Conservation (phyloP, 2,888 invertebrate species). For the Athalia circularis region DNA sequence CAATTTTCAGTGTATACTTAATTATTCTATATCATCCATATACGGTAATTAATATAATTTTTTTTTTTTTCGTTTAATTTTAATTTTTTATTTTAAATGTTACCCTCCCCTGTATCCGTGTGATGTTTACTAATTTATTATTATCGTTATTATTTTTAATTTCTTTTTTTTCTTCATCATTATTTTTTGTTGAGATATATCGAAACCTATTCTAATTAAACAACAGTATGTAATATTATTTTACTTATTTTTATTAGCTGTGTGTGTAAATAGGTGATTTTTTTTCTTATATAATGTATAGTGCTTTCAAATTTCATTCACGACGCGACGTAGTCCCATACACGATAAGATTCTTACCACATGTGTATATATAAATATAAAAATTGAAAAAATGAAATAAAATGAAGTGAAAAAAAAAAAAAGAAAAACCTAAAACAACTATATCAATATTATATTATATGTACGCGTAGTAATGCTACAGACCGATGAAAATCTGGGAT, state of each 20-base stretch:
- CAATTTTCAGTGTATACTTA: slow-evolving; percentile 50
- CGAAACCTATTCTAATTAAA: slow-evolving; percentile 43
- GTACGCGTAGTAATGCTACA: neutral
- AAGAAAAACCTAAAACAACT: neutral
- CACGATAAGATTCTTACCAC: neutral
- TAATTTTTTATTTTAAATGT: neutral
- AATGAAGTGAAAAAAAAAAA: slow-evolving; percentile 26
- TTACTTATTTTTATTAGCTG: slow-evolving; percentile 11
- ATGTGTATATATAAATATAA: neutral
- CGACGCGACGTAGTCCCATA: slow-evolving; percentile 19
- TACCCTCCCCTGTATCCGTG: slow-evolving; percentile 37
- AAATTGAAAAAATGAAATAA: neutral
- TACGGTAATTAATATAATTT: neutral
- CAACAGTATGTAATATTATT: slow-evolving; percentile 18
- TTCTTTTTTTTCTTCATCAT: neutral
- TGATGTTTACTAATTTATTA: neutral
- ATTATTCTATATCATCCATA: slow-evolving; percentile 25
- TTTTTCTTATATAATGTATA: neutral
- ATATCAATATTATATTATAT: neutral
- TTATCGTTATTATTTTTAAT: slow-evolving; percentile 15
- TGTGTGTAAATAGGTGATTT: slow-evolving; percentile 40
- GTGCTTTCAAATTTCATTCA: slow-evolving; percentile 30
- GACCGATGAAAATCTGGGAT: slow-evolving; percentile 22
- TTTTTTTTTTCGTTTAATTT: neutral
- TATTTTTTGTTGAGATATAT: slow-evolving; percentile 3